Base-by-base conservation (phyloP, 2,888 invertebrate species). In the Drosophila fulvimacula region DNA sequence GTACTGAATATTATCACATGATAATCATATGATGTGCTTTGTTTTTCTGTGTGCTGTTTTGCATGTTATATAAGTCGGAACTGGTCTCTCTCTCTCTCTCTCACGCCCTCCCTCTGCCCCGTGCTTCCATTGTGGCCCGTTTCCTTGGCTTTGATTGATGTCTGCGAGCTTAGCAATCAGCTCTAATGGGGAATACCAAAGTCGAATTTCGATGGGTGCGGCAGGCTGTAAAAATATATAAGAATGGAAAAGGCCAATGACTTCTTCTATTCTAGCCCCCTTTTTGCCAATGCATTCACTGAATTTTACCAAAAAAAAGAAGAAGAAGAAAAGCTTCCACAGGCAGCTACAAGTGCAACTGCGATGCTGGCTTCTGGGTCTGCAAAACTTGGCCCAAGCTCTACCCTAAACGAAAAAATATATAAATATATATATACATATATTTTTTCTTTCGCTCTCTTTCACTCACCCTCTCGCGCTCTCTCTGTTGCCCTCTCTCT, bases 171-270 rank as follows among this genome's bases (percentile, higher is more conserved):
- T 51, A 70, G 84, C 79, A 81, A 82, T 86, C 75, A 70, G 64
- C 41, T 46, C 62, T 81, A 83, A 82, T 83, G 78, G 69, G 60
- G 60, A 77, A 63, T 70, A 52, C 65, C 77, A 64, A 59, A 71
- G 66, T 55, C 27, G 69, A 74, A 63, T 63, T 76, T 41, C 42
- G 55, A 42, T 68, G 42, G 39, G 21, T 67, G 74, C 52, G 44
- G 56, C 53, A 57, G 56, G 56, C 59, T 19, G 57, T 52, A 39
- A 56, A 56, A 11, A 27, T 36, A 24, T 34, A 41, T 34, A 41
- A 6, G 30, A 53, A 67, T 32, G 46, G 19, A 75, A 75, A 65
- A 85, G 84, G 89, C 81, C 89, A 85, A 73, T 89, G 84, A 89
- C 75, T 76, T 69, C 61, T 72, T 15, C 57, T 57, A 53, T 38